phyloP scores from a whole-genome alignment of 2,797 vertebrate species.

The Gorsachius magnificus region DNA sequence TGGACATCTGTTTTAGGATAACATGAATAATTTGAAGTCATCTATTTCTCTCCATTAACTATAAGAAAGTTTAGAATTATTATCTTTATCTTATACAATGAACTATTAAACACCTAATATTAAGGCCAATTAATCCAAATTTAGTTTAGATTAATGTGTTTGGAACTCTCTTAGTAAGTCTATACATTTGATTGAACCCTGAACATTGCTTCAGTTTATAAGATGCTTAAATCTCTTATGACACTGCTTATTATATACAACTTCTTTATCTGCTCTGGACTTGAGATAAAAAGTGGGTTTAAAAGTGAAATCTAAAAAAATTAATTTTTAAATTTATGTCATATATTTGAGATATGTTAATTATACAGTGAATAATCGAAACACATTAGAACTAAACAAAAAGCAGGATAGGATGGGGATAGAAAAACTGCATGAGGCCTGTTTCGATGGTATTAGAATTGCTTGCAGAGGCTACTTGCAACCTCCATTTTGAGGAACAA shows the following conservation, averaged over 20 bases:
- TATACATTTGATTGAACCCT: neutral
- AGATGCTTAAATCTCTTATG: neutral
- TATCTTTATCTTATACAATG: neutral
- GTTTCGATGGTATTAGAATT: neutral
- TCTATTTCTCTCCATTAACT: neutral
- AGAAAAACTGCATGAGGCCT: neutral
- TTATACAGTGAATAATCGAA: neutral
- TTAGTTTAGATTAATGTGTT: neutral
- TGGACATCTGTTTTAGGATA: neutral
- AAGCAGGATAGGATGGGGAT: neutral
- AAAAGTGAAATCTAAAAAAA: neutral
- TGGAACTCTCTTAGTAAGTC: neutral
- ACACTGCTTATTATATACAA: neutral
- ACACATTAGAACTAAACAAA: neutral
- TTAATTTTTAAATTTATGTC: neutral
- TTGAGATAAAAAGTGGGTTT: neutral
- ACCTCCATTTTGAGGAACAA: neutral
- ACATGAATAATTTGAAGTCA: neutral
- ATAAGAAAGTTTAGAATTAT: neutral
- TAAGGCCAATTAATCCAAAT: neutral
- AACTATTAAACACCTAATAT: neutral
- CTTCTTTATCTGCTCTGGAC: neutral
- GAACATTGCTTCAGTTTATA: neutral
- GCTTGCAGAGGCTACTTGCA: neutral
- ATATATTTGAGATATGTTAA: neutral